Base-by-base conservation (phyloP, 2,113 vertebrate species). In the Scartelaos histophorus region DNA sequence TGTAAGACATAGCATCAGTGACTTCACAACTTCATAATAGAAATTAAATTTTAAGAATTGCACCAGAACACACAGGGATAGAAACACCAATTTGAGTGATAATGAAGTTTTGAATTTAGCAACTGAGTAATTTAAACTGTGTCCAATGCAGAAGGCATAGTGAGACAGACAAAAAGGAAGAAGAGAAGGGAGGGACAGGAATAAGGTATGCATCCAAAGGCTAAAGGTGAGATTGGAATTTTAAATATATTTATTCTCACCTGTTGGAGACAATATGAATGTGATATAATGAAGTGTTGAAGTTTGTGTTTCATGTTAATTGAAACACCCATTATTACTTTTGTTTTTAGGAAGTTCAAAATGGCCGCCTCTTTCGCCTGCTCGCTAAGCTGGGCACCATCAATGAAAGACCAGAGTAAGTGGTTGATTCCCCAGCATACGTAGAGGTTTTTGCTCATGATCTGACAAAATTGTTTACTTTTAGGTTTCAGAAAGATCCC, bases 401-500 rank as follows among this genome's bases (percentile, higher is more conserved):
- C 93, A 99, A 98, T 81, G 98, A 99, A 90, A 95, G 97, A 76
- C 98, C 98, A 82, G 98, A 99, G 98, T 99, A 94, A 98, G 98
- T 57, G 38, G 47, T 46, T 21, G 19, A 35, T 64, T n/a, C 19
- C 19, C 19, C 19, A 12, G 17, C 3, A 11, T 38, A 4, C 19
- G 43, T 17, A 38, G n/a, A 1, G 1, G 16, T 38, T 21, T 47
- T 47, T 47, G 7, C 11, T 47, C 1, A 7, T 22, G 38, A 24
- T 66, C 45, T 46, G 34, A 64, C 21, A 2, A 5, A 24, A 5
- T 57, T 21, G 53, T 62, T 70, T 21, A 54, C 13, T 22, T 13
- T 72, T 83, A 99, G 98, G 91, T 99, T 99, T 92, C 98, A 99
- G 83, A 99, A 99, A 88, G 98, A 99, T 88, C 97, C 96, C 6